A percentile compares a stretch with the other conserved stretches of the same genome.
phyloP scores from a whole-genome alignment of 2,797 vertebrate genomes.

The Melanotaenia parkinsoni region DNA sequence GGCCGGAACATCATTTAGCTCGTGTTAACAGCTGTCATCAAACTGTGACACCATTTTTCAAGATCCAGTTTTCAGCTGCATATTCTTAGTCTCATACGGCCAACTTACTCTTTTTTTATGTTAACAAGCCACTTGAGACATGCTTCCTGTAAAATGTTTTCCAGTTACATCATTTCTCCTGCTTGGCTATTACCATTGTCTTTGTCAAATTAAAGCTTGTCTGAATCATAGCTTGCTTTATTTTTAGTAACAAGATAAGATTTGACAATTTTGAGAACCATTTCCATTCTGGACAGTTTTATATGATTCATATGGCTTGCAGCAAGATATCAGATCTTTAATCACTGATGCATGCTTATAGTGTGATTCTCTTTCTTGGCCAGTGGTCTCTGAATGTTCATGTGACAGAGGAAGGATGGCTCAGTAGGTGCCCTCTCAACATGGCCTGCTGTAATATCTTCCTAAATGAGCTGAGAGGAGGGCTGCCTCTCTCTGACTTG shows the following conservation, averaged over 20 bases:
- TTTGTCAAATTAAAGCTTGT: too few relatives aligned
- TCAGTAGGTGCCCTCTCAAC: slow-evolving; percentile 61
- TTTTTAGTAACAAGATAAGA: not conserved
- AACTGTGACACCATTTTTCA: too few relatives aligned
- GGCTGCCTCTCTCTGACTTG: slow-evolving; percentile 61
- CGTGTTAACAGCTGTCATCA: too few relatives aligned
- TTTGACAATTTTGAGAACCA: not conserved
- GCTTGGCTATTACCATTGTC: too few relatives aligned
- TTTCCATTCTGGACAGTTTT: not conserved
- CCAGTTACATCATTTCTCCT: not conserved
- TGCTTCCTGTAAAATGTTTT: not conserved
- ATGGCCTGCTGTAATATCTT: slow-evolving; percentile 62
- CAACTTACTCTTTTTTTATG: too few relatives aligned
- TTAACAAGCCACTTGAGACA: too few relatives aligned
- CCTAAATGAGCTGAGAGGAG: slow-evolving; percentile 68
- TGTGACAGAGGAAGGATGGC: slow-evolving; percentile 58
- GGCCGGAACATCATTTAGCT: too few relatives aligned
- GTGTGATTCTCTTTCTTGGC: slow-evolving; percentile 2
- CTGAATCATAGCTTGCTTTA: too few relatives aligned
- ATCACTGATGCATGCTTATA: not conserved
- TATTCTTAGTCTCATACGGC: too few relatives aligned
- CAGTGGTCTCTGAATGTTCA: slow-evolving; percentile 7
- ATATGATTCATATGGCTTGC: not conserved
- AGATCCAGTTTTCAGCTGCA: too few relatives aligned
- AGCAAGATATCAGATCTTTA: not conserved